Conservation (phyloP, 2,888 invertebrate genomes). For the Ormyrus thymus region DNA sequence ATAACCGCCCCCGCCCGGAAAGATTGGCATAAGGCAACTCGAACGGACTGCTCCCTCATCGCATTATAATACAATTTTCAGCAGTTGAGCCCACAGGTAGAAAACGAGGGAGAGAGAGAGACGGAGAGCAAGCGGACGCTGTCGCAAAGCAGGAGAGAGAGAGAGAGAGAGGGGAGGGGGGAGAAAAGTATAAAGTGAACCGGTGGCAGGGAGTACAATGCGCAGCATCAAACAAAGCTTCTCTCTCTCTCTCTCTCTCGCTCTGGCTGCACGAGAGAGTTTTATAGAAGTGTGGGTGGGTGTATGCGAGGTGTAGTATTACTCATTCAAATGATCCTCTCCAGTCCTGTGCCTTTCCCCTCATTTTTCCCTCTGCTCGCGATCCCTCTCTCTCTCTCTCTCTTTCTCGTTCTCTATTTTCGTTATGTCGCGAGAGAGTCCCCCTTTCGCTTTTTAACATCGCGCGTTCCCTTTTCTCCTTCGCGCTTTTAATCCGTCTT, state of each 20-base stretch:
- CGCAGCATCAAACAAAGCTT: constrained; percentile 73
- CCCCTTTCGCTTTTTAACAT: constrained; percentile 43
- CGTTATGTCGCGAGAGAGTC: constrained; percentile 10
- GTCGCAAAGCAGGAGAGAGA: constrained; percentile 36
- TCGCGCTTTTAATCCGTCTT: constrained; percentile 70
- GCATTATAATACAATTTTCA: constrained; percentile 74
- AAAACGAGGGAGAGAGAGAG: background rate
- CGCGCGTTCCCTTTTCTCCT: constrained; percentile 62
- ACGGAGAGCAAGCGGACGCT: background rate
- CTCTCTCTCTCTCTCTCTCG: constrained; percentile 34
- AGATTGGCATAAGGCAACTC: constrained; percentile 75
- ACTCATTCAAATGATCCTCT: constrained; percentile 75
- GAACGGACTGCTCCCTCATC: constrained; percentile 65
- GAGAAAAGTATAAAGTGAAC: constrained; percentile 70
- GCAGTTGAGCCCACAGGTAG: constrained; percentile 60
- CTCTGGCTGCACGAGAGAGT: constrained; percentile 58
- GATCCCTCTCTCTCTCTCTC: constrained; percentile 18
- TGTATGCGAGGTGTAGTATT: constrained; percentile 74
- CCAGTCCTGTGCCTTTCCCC: constrained; percentile 54
- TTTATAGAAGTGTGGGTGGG: constrained; percentile 72
- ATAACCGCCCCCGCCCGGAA: constrained; percentile 67
- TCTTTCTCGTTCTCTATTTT: constrained; percentile 50
- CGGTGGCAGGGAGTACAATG: constrained; percentile 73
- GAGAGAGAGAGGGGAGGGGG: constrained; percentile 46
- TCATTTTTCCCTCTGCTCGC: constrained; percentile 50